phyloP scores from a whole-genome alignment of 2,888 invertebrate genomes.

The Alloplasta piceator region DNA sequence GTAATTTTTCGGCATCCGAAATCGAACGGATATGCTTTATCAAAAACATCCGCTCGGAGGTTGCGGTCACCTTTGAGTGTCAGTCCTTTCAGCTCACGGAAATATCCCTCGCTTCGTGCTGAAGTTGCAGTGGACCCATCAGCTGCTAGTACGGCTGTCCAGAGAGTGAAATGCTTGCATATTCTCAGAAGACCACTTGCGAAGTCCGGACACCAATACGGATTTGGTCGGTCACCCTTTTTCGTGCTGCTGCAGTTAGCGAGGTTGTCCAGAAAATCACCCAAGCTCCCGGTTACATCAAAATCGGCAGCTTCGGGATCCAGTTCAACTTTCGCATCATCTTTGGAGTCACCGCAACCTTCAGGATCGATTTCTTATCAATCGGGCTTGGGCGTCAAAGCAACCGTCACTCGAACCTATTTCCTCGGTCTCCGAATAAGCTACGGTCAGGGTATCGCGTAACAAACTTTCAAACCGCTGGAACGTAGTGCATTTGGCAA shows the following conservation, averaged over 20 bases:
- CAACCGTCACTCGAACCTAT: constrained; percentile 20
- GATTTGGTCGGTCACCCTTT: constrained; percentile 35
- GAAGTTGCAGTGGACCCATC: constrained; percentile 30
- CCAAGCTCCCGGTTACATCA: constrained; percentile 3
- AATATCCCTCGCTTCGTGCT: constrained; percentile 49
- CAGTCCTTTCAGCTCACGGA: constrained; percentile 37
- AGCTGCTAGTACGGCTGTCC: constrained; percentile 21
- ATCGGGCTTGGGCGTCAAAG: constrained; percentile 12
- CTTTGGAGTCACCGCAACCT: background rate
- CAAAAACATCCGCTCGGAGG: constrained; percentile 29
- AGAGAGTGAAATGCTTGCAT: constrained; percentile 28
- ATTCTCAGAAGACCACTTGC: constrained; percentile 29
- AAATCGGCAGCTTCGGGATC: constrained; percentile 1
- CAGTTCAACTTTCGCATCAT: background rate
- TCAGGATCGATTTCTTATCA: background rate
- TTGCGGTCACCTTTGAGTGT: constrained; percentile 9
- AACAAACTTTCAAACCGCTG: constrained; percentile 3
- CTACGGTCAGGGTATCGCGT: constrained; percentile 34
- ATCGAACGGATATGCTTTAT: constrained; percentile 40
- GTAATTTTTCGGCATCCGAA: constrained; percentile 29
- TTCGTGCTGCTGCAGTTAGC: constrained; percentile 10
- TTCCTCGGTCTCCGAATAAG: constrained; percentile 24
- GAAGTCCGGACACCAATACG: constrained; percentile 45
- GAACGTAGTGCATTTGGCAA: constrained; percentile 21
- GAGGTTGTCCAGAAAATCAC: constrained; percentile 12